Evolutionary conservation across 1,140 invertebrate genomes (phyloP), one percentile per base, ranked within the genome.

Genomic region (Drosophila kohkoa): DNA sequence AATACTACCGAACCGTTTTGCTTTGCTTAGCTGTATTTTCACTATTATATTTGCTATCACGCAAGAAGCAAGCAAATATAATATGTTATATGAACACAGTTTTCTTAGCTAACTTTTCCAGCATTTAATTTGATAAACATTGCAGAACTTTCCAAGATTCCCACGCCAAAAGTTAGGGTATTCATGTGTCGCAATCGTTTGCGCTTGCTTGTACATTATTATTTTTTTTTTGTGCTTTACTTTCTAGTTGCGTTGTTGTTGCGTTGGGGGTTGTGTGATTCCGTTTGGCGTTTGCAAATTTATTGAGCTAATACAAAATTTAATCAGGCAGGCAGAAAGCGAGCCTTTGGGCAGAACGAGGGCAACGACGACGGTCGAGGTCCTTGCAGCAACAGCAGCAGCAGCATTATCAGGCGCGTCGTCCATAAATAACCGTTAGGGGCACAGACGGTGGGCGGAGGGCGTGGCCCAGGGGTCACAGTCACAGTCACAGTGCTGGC

Each of bases 271-370:
- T 10, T 57, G 54, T 66, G 35, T 55, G 46, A 49, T 72, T 66
- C 43, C 58, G 25, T 69, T 75, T 69, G 72, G 48, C 67, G 28
- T 55, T 25, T 76, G 75, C 77, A 74, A 87, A 87, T 87, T 87
- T 87, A 87, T 87, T 87, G 82, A 77, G 83, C 83, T 88, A 87
- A 87, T 87, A 87, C 83, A 88, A 79, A 87, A 87, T 87, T 87
- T 87, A 87, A 87, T 87, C 82, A 87, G 82, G 80, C 79, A 60
- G 71, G 11, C 20, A 25, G 71, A 11, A n/a, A 43, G 41, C 64
- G 48, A 74, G 71, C 64, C 71, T 68, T 59, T 66, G 70, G 70
- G 70, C 64, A 52, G 71, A 10, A 38, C 35, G 8, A 38, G 35
- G 10, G 5, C 30, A 32, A 8, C 30, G 30, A 8, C 30, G 30